phyloP scores from a whole-genome alignment of 2,888 invertebrate species.

The Meteorus colon region DNA sequence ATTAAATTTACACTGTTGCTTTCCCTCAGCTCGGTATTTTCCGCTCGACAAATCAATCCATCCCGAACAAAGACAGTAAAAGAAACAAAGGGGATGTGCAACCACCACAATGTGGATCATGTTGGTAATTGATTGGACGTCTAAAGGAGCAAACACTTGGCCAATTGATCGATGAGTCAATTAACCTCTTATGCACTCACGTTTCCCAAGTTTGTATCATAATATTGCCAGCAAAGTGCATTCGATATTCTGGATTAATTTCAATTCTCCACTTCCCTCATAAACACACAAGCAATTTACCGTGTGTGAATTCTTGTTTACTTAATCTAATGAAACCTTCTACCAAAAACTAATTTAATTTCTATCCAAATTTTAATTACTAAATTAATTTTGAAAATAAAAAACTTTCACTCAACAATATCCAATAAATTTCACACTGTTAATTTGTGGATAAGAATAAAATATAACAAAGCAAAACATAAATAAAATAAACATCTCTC shows the following conservation, averaged over 20 bases:
- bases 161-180: conserved; percentile 70
- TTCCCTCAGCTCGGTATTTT: no score
- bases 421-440: no score
- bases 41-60: conserved; percentile 15
- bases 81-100: conserved; percentile 29
- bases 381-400: background rate
- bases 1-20: background rate
- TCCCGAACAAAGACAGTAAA: background rate
- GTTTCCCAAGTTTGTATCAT: background rate
- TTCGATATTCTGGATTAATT: background rate
- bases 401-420: background rate
- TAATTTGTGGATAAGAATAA: background rate
- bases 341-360: conserved; percentile 14
- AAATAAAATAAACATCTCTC: conserved; percentile 9
- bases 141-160: conserved; percentile 66
- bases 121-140: conserved; percentile 67
- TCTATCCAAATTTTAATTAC: background rate
- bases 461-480: background rate
- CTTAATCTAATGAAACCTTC: background rate
- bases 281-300: no score
- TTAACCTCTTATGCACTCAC: conserved; percentile 54
- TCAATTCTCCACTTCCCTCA: background rate
- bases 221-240: background rate
- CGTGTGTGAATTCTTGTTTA: background rate
- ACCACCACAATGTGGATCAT: conserved; percentile 58